Evolutionary conservation across 2,113 vertebrate species (phyloP).

Genomic region (Poeciliopsis retropinna): DNA sequence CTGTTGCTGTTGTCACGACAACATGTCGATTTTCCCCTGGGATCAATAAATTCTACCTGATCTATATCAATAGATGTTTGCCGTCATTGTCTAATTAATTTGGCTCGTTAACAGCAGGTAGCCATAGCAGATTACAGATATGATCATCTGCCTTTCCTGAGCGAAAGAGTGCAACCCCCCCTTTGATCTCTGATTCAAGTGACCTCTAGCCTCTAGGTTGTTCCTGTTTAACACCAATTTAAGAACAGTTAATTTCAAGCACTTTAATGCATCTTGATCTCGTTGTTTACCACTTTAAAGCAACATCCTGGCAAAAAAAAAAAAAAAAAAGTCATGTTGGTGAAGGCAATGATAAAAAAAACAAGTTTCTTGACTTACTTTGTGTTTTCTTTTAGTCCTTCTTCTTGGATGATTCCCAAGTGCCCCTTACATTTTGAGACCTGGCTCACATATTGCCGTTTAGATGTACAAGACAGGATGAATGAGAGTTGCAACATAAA

Average conservation of each 20-base stretch:
- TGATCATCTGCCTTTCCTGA: background rate
- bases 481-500: background rate
- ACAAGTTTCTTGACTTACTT: background rate
- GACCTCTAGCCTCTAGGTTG: conserved; percentile 31
- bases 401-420: too few species aligned
- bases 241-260: background rate
- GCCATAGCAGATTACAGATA: conserved; percentile 46
- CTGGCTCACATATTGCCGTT: too few species aligned
- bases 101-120: conserved; percentile 62
- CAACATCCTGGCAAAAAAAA: too few species aligned
- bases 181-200: background rate
- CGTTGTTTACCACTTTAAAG: too few species aligned
- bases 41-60: conserved; percentile 63
- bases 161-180: background rate
- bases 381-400: too few species aligned
- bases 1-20: conserved; percentile 14
- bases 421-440: too few species aligned
- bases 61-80: conserved; percentile 67
- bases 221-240: background rate
- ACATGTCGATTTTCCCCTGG: conserved; percentile 35
- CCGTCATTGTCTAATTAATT: conserved; percentile 65
- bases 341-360: background rate
- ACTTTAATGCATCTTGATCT: background rate
- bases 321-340: too few species aligned
- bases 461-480: background rate